These are phyloP conservation scores for Megaptera novaeangliae DNA, from an alignment of 2,113 vertebrate genomes.

Conservation along the genomic window DNA sequence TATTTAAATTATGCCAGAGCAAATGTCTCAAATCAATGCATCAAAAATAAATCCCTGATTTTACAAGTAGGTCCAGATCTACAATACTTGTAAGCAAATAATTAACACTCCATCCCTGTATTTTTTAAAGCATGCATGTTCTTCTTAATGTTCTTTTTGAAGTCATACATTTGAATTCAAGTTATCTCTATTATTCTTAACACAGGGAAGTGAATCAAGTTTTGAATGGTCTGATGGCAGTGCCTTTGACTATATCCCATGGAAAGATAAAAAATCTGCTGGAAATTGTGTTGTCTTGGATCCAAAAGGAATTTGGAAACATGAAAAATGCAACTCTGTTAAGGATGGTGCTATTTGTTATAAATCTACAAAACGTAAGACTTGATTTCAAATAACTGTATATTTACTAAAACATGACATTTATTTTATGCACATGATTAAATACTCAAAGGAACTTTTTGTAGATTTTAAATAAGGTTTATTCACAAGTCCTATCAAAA, in stretches of 20 bases:
- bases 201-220: conserved; percentile 80
- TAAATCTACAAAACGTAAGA: conserved; percentile 79
- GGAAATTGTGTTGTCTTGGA: conserved; percentile 86
- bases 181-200: conserved; percentile 51
- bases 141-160: background rate
- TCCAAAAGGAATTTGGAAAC: conserved; percentile 86
- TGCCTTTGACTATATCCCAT: conserved; percentile 78
- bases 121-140: background rate
- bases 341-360: conserved; percentile 94
- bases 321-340: conserved; percentile 79
- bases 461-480: conserved; percentile 25
- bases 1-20: background rate
- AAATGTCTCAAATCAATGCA: background rate
- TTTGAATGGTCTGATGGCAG: conserved; percentile 97
- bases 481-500: conserved; percentile 12
- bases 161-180: background rate
- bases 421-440: background rate
- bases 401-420: conserved; percentile 23
- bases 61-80: background rate
- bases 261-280: conserved; percentile 71
- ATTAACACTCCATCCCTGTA: background rate
- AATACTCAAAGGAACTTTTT: background rate
- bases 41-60: background rate
- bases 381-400: conserved; percentile 7
- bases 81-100: background rate